Evolutionary conservation across 2,797 vertebrate genomes (phyloP).

Genomic region (Spizella passerina): DNA sequence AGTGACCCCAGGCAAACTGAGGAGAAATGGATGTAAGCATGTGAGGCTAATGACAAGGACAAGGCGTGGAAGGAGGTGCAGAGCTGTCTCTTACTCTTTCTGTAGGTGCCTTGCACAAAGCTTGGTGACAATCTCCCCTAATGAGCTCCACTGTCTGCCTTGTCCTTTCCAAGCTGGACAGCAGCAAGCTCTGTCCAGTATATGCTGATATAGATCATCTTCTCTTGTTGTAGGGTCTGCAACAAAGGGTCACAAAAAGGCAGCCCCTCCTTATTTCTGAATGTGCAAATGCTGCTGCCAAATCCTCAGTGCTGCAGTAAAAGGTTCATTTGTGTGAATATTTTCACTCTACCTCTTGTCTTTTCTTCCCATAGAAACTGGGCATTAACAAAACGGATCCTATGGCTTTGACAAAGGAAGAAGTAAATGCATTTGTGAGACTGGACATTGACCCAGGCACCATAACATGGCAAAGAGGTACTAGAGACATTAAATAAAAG

Average conservation of each 20-base stretch:
- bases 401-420: constrained; percentile 86
- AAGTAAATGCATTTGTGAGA: constrained; percentile 89
- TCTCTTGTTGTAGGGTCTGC: background rate
- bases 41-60: constrained; percentile 5
- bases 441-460: constrained; percentile 91
- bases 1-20: constrained; percentile 31
- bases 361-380: constrained; percentile 81
- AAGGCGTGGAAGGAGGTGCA: background rate
- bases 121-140: background rate
- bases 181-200: background rate
- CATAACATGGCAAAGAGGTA: constrained; percentile 98
- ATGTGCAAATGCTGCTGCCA: background rate
- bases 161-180: background rate
- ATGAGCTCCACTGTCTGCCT: background rate
- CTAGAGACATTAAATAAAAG: background rate
- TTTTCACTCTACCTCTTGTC: background rate
- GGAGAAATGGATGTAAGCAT: constrained; percentile 17
- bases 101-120: background rate
- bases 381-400: constrained; percentile 93
- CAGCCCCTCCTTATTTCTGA: background rate
- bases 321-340: background rate
- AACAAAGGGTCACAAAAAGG: background rate
- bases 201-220: background rate
- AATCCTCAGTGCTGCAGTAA: background rate
- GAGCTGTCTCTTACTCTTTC: background rate